Conservation (phyloP, 2,113 vertebrate genomes). For the Myiopsitta monachus region DNA sequence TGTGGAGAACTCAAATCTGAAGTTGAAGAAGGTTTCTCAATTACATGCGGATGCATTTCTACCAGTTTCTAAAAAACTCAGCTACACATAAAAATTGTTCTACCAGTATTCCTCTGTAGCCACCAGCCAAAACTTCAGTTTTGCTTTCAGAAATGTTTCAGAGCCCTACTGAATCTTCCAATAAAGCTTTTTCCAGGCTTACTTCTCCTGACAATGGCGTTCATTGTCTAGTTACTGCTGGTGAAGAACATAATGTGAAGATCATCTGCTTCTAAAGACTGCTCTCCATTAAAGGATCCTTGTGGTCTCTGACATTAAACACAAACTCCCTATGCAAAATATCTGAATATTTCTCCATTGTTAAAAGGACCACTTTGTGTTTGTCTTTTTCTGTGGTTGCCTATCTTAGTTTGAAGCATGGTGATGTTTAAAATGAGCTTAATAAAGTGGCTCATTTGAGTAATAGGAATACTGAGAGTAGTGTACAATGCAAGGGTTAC, state of each 20-base stretch:
- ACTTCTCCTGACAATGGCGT: neutral
- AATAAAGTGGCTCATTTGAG: neutral
- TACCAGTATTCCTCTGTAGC: neutral
- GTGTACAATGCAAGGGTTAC: neutral
- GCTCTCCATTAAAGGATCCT: neutral
- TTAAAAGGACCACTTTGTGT: neutral
- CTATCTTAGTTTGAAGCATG: neutral
- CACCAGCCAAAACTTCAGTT: neutral
- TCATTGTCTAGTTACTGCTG: neutral
- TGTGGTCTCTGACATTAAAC: neutral
- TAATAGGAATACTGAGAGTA: neutral
- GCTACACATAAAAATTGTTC: neutral
- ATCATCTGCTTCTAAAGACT: neutral
- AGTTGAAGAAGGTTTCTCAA: neutral
- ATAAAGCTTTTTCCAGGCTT: neutral
- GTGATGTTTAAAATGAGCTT: neutral
- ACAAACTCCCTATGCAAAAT: neutral
- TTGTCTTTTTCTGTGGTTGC: neutral
- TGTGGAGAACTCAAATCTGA: neutral
- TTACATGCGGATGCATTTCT: neutral
- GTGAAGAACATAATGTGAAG: neutral
- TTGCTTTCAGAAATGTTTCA: neutral
- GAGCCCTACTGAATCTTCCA: neutral
- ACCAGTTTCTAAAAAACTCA: neutral
- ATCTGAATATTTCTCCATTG: neutral